These are phyloP conservation scores for Desoria tigrina DNA, from an alignment of 2,888 invertebrate species.

Conservation along the genomic window DNA sequence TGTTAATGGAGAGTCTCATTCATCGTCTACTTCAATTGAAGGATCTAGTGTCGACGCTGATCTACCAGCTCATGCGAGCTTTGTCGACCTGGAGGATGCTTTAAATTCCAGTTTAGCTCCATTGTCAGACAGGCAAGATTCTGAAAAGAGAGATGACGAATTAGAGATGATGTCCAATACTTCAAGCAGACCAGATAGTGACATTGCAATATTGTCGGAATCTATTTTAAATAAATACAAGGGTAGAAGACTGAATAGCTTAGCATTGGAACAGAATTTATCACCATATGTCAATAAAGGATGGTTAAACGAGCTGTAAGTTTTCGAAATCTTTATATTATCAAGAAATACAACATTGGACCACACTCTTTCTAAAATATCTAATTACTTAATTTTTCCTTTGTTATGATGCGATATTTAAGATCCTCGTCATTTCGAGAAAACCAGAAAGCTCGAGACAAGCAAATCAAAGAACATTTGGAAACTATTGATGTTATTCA, in stretches of 20 bases:
- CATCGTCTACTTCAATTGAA: background rate
- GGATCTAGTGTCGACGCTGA: background rate
- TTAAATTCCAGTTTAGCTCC: background rate
- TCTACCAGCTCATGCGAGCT: background rate
- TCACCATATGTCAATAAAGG: conserved; percentile 26
- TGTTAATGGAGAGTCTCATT: background rate
- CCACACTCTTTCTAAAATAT: no score
- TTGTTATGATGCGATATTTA: background rate
- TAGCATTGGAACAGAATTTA: conserved; percentile 36
- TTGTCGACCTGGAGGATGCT: conserved; percentile 11
- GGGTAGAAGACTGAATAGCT: conserved; percentile 25
- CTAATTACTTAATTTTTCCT: no score
- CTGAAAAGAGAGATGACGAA: background rate
- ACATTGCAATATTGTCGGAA: conserved; percentile 33
- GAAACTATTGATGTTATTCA: conserved; percentile 34
- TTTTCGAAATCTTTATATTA: background rate
- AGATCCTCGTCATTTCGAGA: conserved; percentile 26
- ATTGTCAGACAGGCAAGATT: background rate
- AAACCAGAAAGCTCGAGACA: conserved; percentile 19
- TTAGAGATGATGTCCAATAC: background rate
- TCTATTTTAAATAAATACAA: conserved; percentile 28
- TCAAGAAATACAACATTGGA: no score
- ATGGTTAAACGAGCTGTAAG: conserved; percentile 39
- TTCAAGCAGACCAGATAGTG: background rate
- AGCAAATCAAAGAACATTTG: conserved; percentile 28